Percentiles rank a stretch among this genome's conserved stretches.
These are phyloP conservation scores for Stegophylla sp. DNA, from an alignment of 2,888 invertebrate species.

Conservation along the genomic window DNA sequence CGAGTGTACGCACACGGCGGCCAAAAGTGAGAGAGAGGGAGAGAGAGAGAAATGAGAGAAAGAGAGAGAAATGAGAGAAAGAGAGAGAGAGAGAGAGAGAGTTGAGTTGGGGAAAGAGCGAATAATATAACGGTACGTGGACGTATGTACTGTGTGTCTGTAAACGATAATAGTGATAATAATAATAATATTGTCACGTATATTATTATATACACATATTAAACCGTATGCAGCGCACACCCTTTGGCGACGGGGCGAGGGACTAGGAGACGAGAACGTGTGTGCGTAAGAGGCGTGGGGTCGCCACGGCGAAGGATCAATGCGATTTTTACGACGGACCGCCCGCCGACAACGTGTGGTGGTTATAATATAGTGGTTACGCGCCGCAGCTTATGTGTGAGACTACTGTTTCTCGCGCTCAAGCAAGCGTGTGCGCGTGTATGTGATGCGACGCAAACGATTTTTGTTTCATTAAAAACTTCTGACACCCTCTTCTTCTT, in stretches of 20 bases:
- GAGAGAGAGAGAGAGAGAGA: neutral
- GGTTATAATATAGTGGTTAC: too few relatives aligned
- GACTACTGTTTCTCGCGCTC: slow-evolving; percentile 34
- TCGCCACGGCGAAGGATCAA: slow-evolving; percentile 22
- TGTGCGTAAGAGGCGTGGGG: neutral
- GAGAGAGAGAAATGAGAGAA: neutral
- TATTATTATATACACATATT: neutral
- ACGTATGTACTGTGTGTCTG: neutral
- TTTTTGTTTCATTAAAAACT: slow-evolving; percentile 47
- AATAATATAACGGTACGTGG: slow-evolving; percentile 9
- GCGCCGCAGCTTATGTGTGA: too few relatives aligned
- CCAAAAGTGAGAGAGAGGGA: too few relatives aligned
- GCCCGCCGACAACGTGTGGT: slow-evolving; percentile 35
- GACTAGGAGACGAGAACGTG: neutral
- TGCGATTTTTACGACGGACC: slow-evolving; percentile 53
- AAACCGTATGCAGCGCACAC: neutral
- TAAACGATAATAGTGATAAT: slow-evolving; percentile 6
- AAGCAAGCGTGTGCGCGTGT: neutral
- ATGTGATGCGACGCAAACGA: neutral
- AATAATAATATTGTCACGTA: slow-evolving; percentile 32
- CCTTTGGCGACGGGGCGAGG: slow-evolving; percentile 4
- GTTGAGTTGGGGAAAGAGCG: neutral
- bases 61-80: neutral
- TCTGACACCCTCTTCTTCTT: neutral
- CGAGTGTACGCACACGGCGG: neutral